Evolutionary conservation across 2,888 invertebrate species (phyloP), one percentile per base, ranked within the genome.

Genomic region (Serripes groenlandicus): DNA sequence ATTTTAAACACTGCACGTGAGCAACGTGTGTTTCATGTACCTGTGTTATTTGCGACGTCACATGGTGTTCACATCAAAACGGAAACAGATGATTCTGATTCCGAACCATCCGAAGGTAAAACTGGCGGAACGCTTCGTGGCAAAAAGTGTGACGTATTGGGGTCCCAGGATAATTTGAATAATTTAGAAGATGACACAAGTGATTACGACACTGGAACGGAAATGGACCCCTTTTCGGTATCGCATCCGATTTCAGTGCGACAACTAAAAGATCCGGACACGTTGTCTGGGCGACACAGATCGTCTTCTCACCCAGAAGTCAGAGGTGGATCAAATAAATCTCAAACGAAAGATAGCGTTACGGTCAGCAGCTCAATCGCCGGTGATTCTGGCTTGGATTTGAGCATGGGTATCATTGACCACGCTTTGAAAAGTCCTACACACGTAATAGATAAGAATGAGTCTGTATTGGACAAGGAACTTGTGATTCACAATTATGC

Each of bases 41-140:
- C 93, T 4, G 93, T 93, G 4, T 82, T 94, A 23, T 94, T 93
- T 86, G 93, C 93, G 11, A 94, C 93, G 0, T 90, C 92, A 26
- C 86, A 92, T 37, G 93, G 93, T 26, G 90, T 94, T 4, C 92
- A 82, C 68, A 73, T 71, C 37, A 34, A 78, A 42, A 77, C 75
- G 23, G 37, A 28, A n/a, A 37, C 52, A 28, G 54, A 76, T 58
- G 42, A 52, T 72, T 66, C 66, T 23, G 66, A 66, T 23, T 73
- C 73, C 28, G 30, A 37, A 62, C 18, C 72, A 21, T 72, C 70
- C 34, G 80, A 64, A 9, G 77, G 85, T 23, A 78, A 85, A 5
- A 89, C 87, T 28, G 81, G 82, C 32, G 72, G 85, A 87, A 64
- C 66, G 11, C 37, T 88, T 1, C 69, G 78, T 21, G 90, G 90